phyloP scores from a whole-genome alignment of 2,797 vertebrate genomes.

The Falco novaeseelandiae region DNA sequence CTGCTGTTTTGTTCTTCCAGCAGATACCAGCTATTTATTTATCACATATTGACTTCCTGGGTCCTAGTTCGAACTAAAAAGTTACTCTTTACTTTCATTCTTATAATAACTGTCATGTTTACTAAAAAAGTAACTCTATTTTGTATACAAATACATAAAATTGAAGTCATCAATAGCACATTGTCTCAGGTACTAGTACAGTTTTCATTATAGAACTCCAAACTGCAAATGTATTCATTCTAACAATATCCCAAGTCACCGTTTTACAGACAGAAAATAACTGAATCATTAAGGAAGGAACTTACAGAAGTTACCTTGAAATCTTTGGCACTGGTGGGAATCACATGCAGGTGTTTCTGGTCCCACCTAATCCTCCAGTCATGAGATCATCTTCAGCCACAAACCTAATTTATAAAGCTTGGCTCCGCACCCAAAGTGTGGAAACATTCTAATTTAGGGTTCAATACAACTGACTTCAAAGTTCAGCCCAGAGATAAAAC shows the following conservation, averaged over 20 bases:
- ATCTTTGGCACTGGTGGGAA: neutral
- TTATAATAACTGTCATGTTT: neutral
- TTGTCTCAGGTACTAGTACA: neutral
- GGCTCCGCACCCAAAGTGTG: neutral
- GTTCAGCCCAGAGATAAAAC: neutral
- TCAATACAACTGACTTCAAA: neutral
- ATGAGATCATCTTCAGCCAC: neutral
- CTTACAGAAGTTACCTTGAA: neutral
- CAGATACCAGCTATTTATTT: neutral
- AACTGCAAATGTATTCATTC: neutral
- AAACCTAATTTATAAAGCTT: neutral
- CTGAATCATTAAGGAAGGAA: neutral
- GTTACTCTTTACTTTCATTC: neutral
- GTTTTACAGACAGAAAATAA: neutral
- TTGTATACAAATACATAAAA: neutral
- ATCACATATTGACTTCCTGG: neutral
- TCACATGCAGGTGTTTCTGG: neutral
- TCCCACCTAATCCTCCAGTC: neutral
- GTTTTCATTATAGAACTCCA: neutral
- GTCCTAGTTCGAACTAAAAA: neutral
- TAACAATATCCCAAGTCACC: neutral
- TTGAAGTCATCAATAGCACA: neutral
- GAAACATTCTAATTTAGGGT: neutral
- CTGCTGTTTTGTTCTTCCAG: neutral
- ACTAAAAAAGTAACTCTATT: neutral